These are phyloP conservation scores for Phaethon lepturus DNA, from an alignment of 2,113 vertebrate species.

Conservation along the genomic window DNA sequence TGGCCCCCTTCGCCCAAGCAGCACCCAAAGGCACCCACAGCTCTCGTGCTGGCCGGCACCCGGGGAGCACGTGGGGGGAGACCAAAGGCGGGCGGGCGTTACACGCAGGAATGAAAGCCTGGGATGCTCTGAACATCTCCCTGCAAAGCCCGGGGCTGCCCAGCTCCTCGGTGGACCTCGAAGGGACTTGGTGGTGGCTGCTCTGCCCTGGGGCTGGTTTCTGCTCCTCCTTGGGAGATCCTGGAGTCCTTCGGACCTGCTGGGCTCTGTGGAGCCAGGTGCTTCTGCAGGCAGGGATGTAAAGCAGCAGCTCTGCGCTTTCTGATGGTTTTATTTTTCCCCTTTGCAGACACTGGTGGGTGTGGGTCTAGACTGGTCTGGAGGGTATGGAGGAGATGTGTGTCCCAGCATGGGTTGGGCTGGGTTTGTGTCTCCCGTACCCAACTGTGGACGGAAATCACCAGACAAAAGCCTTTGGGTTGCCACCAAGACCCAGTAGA, in stretches of 20 bases:
- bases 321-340: background rate
- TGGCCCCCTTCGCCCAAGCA: background rate
- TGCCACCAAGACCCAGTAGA: background rate
- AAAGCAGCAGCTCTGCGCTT: background rate
- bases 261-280: background rate
- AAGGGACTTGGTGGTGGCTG: background rate
- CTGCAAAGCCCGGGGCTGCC: background rate
- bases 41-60: background rate
- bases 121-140: background rate
- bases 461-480: background rate
- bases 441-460: background rate
- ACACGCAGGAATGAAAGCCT: background rate
- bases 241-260: background rate
- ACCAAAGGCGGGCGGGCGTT: background rate
- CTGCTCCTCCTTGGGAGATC: background rate
- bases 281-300: background rate
- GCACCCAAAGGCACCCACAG: background rate
- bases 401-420: background rate
- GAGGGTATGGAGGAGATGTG: background rate
- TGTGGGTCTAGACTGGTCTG: background rate
- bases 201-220: background rate
- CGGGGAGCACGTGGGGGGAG: background rate
- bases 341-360: background rate
- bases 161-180: background rate
- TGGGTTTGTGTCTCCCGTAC: background rate